Base-by-base conservation (phyloP, 2,797 vertebrate genomes). In the Sebastes reedi region DNA sequence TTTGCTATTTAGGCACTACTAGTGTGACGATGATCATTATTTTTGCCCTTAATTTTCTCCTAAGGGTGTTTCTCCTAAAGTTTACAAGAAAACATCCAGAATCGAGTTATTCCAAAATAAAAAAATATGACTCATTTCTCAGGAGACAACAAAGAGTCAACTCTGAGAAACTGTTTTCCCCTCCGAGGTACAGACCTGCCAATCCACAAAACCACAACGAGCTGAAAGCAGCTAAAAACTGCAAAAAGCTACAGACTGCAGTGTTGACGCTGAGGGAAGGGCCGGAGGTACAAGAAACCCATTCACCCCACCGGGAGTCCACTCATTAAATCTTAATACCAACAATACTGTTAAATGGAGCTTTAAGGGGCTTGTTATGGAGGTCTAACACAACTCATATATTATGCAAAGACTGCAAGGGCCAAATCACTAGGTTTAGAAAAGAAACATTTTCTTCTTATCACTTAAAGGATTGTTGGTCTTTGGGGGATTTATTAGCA, bases 291-390 rank as follows among this genome's bases (percentile, higher is more conserved):
- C 69, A 36, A 60, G 69, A 60, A 77, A 71, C 62, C 66, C 56
- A 68, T 62, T 32, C 54, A 30, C 77, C 64, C 81, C 52, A 3
- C 77, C 18, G 58, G 70, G 42, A 75, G 56, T 58, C 56, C 8
- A 52, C 70, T 71, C 32, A 65, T 82, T 59, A 85, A 81, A 85
- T 72, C 36, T 81, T 70, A 75, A 89, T n/a, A 62, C 59, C 54
- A 72, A 65, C 73, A 83, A 83, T 39, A 22, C 29, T 9, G 52
- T 67, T 74, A 62, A 80, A 77, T 73, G 72, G 25, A 42, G 80
- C 52, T 83, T 75, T 72, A 60, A 67, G 16, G 59, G 20, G 24
- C 42, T 67, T n/a, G 16, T 72, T 36, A 60, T 0, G 1, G 56
- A 61, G 27, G 30, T 64, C 3, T 3, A 12, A 70, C 11, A 25